A percentile compares a stretch with the other conserved stretches of the same genome.
These are phyloP conservation scores for Amazona ochrocephala DNA, from an alignment of 2,797 vertebrate species.

Conservation along the genomic window DNA sequence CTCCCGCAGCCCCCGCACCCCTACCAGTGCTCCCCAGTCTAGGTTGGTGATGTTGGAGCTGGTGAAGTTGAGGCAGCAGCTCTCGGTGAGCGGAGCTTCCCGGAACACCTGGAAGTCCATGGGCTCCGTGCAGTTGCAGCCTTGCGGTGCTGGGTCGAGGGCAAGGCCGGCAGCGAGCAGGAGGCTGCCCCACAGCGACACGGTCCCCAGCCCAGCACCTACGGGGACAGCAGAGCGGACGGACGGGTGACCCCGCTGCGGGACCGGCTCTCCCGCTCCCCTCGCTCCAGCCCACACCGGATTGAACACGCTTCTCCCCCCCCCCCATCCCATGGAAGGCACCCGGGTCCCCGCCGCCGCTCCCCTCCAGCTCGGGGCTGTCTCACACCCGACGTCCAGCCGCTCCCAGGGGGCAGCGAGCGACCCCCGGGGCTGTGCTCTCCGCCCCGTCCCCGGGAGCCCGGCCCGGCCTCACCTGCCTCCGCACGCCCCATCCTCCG, in stretches of 20 bases:
- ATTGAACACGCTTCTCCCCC: background rate
- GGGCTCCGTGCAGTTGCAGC: conserved; percentile 81
- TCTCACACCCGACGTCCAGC: background rate
- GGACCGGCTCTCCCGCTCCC: background rate
- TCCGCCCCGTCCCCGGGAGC: background rate
- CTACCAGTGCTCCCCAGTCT: conserved; percentile 79
- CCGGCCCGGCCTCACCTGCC: conserved; percentile 1
- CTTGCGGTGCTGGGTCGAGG: background rate
- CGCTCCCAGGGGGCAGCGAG: background rate
- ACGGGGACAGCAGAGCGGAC: background rate
- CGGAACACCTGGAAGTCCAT: conserved; percentile 74
- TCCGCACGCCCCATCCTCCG: background rate
- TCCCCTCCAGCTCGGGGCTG: background rate
- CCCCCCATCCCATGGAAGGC: background rate
- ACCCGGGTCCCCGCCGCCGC: background rate
- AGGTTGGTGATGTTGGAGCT: conserved; percentile 79
- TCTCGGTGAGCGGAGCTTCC: conserved; percentile 49
- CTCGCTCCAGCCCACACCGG: background rate
- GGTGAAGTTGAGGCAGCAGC: conserved; percentile 88
- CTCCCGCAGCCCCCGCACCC: conserved; percentile 68
- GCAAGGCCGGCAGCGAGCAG: conserved; percentile 58
- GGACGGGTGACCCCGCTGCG: background rate
- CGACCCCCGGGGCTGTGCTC: background rate
- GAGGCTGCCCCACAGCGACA: conserved; percentile 36
- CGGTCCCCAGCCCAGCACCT: conserved; percentile 68